Conservation (phyloP, 2,113 vertebrate genomes). For the Chiloscyllium plagiosum region DNA sequence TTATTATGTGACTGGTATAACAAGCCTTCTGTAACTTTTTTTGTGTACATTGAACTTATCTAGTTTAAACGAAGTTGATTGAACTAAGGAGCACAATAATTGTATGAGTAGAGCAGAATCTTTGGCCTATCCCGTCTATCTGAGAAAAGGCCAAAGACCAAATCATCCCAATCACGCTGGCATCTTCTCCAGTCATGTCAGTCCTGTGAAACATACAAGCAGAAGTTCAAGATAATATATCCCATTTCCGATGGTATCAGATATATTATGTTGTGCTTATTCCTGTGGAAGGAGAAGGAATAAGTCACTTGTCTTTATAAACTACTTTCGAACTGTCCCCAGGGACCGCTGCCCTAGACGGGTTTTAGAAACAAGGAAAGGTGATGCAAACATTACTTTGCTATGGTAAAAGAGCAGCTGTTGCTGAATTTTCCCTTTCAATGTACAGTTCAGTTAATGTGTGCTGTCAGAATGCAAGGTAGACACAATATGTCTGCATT, state of each 20-base stretch:
- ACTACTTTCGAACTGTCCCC: background rate
- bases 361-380: conserved; percentile 18
- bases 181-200: background rate
- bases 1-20: background rate
- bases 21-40: background rate
- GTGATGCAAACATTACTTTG: conserved; percentile 38
- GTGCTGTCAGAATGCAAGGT: conserved; percentile 65
- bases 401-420: conserved; percentile 50
- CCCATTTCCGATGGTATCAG: background rate
- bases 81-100: background rate
- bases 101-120: background rate
- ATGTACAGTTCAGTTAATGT: conserved; percentile 61
- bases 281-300: background rate
- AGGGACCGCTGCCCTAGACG: background rate
- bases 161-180: conserved; percentile 11
- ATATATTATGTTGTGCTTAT: background rate
- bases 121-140: background rate
- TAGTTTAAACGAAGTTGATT: background rate
- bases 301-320: background rate
- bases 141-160: background rate
- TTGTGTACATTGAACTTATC: background rate
- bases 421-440: conserved; percentile 62
- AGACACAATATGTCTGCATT: conserved; percentile 67
- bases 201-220: background rate
- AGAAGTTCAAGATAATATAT: background rate